Base-by-base conservation (phyloP, 2,888 invertebrate species). In the Cyclophora punctaria region DNA sequence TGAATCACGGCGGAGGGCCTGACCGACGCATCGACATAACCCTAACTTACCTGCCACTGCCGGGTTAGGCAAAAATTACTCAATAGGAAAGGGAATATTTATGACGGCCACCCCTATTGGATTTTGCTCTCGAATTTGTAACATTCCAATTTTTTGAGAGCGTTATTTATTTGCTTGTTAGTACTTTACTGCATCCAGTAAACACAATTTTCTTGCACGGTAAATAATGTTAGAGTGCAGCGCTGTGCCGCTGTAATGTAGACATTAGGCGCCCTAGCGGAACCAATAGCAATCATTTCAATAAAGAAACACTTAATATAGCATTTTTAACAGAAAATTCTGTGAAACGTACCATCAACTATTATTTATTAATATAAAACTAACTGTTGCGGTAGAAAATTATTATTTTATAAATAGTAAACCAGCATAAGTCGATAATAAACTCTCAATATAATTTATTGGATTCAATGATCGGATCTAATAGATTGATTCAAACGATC, bases 401-500 rank as follows among this genome's bases (percentile, higher is more conserved):
- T 20, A 20, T 20, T 20, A 20, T 20, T 20, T 20, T 20, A 37
- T 37, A 37, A 37, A 5, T 37, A 37, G 37, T 37, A 5, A 37
- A 37, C 2, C 4, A 37, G 37, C 5, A 37, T 37, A 20, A 20
- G 2, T 37, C 37, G 37, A 5, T 37, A 5, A 37, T 37, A 37
- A 37, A 52, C 49, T 46, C 52, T 34, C 47, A 52, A 49, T 54
- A 51, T 52, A 58, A 59, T 58, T 58, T 57, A 59, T 60, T 58
- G 55, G 55, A 57, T 56, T 51, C 40, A 34, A 50, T 49, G 41
- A 47, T 52, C 50, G 48, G 51, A 55, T 55, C 52, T 55, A 57
- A 63, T 64, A 53, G 49, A 65, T 55, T 63, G 59, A 55, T 48
- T 61, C 57, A 63, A 58, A 54, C 53, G 54, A 58, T 60, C 52